phyloP scores from a whole-genome alignment of 2,888 invertebrate genomes.

The Chrysolina americana region DNA sequence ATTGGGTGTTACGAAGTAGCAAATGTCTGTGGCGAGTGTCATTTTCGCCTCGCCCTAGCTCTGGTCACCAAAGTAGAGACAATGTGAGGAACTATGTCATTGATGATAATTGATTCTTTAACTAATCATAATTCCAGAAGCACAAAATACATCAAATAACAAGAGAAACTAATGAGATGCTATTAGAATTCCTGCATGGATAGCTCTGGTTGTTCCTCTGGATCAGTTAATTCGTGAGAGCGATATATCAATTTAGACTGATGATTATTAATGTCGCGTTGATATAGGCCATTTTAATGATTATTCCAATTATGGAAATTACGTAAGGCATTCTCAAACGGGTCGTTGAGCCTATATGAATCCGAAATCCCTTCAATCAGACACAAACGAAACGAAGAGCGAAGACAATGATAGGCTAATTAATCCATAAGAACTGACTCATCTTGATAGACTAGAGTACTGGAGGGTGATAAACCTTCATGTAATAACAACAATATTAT shows the following conservation, averaged over 20 bases:
- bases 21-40: too few relatives aligned
- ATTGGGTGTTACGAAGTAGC: too few relatives aligned
- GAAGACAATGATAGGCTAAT: too few relatives aligned
- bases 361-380: background rate
- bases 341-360: constrained; percentile 9
- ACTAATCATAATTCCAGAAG: background rate
- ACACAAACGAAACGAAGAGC: background rate
- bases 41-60: too few relatives aligned
- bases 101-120: background rate
- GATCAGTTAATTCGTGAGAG: constrained; percentile 17
- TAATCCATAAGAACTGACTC: too few relatives aligned
- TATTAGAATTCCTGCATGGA: constrained; percentile 3
- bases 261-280: constrained; percentile 20
- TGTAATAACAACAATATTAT: background rate
- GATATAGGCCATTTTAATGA: constrained; percentile 29
- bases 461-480: background rate
- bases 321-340: constrained; percentile 8
- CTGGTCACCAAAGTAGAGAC: too few relatives aligned
- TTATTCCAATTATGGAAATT: constrained; percentile 17
- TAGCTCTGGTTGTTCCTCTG: background rate
- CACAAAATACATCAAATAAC: background rate
- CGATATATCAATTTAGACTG: constrained; percentile 24
- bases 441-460: background rate
- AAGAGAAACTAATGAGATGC: background rate
- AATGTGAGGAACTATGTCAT: too few relatives aligned